A percentile compares a stretch with the other conserved stretches of the same genome.
phyloP scores from a whole-genome alignment of 2,888 invertebrate species.

The Trachelus iudaicus region DNA sequence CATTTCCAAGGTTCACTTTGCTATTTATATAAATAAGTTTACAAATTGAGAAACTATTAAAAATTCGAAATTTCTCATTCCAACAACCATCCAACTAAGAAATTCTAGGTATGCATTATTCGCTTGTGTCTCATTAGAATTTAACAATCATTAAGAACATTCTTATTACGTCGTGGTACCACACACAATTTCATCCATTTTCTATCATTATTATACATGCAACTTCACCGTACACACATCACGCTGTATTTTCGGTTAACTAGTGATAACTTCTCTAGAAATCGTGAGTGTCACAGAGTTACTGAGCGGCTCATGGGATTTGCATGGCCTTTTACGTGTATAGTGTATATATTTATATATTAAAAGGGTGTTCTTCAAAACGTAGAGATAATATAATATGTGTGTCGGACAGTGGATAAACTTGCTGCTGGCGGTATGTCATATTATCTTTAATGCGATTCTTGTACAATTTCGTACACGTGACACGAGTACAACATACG shows the following conservation, averaged over 20 bases:
- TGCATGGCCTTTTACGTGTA: not conserved
- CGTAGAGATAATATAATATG: not conserved
- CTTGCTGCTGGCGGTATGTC: not conserved
- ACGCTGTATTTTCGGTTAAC: not conserved
- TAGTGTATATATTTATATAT: not conserved
- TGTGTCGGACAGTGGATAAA: not conserved
- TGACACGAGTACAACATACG: not conserved
- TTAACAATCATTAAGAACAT: constrained; percentile 29
- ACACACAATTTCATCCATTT: not conserved
- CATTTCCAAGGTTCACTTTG: not conserved
- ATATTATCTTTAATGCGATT: not conserved
- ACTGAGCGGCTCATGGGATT: not conserved
- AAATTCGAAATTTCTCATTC: constrained; percentile 27
- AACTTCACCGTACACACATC: not conserved
- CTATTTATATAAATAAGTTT: constrained; percentile 10
- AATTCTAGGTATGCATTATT: constrained; percentile 9
- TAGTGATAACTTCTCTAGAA: not conserved
- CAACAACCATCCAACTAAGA: constrained; percentile 29
- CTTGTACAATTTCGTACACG: not conserved
- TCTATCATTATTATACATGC: not conserved
- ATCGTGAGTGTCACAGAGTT: not conserved
- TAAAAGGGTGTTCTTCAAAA: not conserved
- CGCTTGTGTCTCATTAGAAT: constrained; percentile 29
- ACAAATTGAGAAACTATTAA: constrained; percentile 44
- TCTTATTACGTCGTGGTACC: not conserved